These are phyloP conservation scores for Pseudopleuronectes americanus DNA, from an alignment of 2,797 vertebrate species.

Conservation along the genomic window DNA sequence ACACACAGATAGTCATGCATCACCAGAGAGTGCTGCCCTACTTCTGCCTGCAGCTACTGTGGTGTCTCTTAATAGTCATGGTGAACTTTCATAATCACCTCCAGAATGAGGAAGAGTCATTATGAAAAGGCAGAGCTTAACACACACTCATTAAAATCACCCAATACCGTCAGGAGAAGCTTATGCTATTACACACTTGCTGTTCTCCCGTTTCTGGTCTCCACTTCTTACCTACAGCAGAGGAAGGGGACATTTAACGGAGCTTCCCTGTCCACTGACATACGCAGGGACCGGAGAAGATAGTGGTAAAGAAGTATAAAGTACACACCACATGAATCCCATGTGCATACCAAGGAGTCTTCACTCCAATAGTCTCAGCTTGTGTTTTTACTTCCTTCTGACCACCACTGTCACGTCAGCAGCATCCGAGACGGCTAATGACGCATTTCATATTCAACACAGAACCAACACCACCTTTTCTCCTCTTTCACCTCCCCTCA, in stretches of 20 bases:
- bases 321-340: constrained; percentile 2
- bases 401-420: constrained; percentile 40
- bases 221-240: constrained; percentile 41
- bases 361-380: constrained; percentile 18
- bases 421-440: constrained; percentile 61
- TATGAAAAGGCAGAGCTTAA: constrained; percentile 65
- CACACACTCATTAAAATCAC: constrained; percentile 72
- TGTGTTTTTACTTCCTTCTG: constrained; percentile 48
- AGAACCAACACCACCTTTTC: constrained; percentile 52
- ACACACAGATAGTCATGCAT: constrained; percentile 57
- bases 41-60: constrained; percentile 75
- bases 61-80: constrained; percentile 74
- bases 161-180: constrained; percentile 39
- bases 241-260: constrained; percentile 52
- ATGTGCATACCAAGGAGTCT: constrained; percentile 25
- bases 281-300: background rate
- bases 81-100: constrained; percentile 75
- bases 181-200: constrained; percentile 58
- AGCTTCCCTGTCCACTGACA: background rate
- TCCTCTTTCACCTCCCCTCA: constrained; percentile 37
- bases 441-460: constrained; percentile 71
- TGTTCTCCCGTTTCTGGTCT: constrained; percentile 12
- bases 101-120: constrained; percentile 69
- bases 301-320: background rate
- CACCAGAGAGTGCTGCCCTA: constrained; percentile 68